Conservation (phyloP, 2,888 invertebrate species). For the Plemyria rubiginata region DNA sequence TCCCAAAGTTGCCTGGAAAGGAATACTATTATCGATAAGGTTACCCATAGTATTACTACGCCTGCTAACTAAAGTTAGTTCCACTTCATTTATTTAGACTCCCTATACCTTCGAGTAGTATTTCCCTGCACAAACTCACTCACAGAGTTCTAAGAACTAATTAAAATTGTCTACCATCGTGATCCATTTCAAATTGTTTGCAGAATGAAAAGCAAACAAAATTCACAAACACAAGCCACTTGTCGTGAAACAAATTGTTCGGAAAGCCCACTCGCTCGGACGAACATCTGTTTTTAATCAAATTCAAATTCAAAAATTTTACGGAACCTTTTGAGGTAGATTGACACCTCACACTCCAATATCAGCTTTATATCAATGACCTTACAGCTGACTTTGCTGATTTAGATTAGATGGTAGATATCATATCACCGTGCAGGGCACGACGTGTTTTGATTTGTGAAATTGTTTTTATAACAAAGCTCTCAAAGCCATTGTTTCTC, state of each 20-base stretch:
- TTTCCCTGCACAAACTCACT: too few relatives aligned
- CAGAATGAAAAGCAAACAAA: too few relatives aligned
- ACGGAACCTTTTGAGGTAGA: neutral
- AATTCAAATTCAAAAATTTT: constrained; percentile 21
- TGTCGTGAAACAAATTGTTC: constrained; percentile 14
- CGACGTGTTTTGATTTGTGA: constrained; percentile 11
- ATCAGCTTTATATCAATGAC: constrained; percentile 2
- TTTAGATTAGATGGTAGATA: neutral
- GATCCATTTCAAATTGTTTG: too few relatives aligned
- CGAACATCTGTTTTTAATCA: constrained; percentile 27
- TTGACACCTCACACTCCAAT: neutral
- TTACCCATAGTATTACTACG: too few relatives aligned
- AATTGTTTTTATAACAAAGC: constrained; percentile 25
- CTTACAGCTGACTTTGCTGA: constrained; percentile 3
- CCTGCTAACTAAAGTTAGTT: too few relatives aligned
- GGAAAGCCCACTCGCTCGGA: constrained; percentile 14
- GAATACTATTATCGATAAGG: too few relatives aligned
- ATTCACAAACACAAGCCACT: neutral
- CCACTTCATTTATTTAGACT: too few relatives aligned
- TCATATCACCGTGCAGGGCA: constrained; percentile 7
- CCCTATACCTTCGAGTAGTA: too few relatives aligned
- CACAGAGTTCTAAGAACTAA: too few relatives aligned
- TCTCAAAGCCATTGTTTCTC: constrained; percentile 14
- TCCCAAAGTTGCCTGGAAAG: too few relatives aligned
- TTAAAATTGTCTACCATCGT: too few relatives aligned